Conservation (phyloP, 92 coral and sea anemone genomes). For the Zoanthus sociatus region DNA sequence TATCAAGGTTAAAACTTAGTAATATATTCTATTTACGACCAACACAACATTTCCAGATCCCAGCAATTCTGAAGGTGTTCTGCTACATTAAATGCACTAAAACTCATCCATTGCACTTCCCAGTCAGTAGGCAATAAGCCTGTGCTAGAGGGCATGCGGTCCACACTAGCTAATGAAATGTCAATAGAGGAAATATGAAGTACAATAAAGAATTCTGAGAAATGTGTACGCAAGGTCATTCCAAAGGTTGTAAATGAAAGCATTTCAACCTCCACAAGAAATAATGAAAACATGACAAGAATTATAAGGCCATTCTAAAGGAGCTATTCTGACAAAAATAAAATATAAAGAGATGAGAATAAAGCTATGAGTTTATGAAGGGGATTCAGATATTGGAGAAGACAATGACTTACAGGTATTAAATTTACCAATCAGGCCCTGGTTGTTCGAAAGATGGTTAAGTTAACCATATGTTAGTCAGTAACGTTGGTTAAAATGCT, state of each 20-base stretch:
- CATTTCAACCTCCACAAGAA: conserved; percentile 15
- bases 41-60: background rate
- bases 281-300: conserved; percentile 15
- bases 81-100: background rate
- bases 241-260: conserved; percentile 33
- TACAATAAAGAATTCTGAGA: background rate
- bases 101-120: background rate
- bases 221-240: conserved; percentile 5
- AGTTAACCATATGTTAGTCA: too few species aligned
- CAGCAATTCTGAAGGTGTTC: background rate
- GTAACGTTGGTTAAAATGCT: too few species aligned
- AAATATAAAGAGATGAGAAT: conserved; percentile 44
- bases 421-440: background rate
- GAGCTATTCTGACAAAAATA: conserved; percentile 41
- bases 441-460: too few species aligned
- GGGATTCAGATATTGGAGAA: conserved; percentile 35
- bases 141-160: background rate
- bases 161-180: background rate
- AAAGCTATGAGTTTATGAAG: background rate
- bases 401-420: conserved; percentile 46
- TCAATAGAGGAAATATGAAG: background rate
- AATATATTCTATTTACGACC: background rate
- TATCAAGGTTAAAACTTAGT: background rate
- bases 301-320: conserved; percentile 24
- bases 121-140: background rate